A percentile compares a stretch with the other conserved stretches of the same genome.
Evolutionary conservation across 92 coral and sea anemone species (phyloP).

Genomic region (Palythoa caribaeorum): DNA sequence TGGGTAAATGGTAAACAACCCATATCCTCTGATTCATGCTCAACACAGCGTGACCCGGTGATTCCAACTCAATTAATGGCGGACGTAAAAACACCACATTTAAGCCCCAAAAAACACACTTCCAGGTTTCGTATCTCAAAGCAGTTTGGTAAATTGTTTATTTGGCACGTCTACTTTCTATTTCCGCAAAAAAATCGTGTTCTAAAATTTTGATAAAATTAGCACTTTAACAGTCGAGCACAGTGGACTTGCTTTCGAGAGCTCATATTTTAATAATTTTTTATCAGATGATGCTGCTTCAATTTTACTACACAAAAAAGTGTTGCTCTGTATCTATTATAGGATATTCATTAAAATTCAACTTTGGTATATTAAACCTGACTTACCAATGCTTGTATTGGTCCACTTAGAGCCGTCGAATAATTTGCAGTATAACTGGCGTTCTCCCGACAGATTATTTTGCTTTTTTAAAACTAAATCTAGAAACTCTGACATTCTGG

Average conservation of each 20-base stretch:
- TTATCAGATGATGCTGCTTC: background rate
- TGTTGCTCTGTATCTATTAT: background rate
- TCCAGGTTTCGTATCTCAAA: too few species aligned
- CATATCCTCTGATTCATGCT: too few species aligned
- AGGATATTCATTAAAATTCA: conserved; percentile 1
- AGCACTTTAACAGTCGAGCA: conserved; percentile 2
- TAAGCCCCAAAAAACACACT: too few species aligned
- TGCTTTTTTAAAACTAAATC: conserved; percentile 46
- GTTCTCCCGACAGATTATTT: conserved; percentile 52
- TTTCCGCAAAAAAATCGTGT: too few species aligned
- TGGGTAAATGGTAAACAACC: too few species aligned
- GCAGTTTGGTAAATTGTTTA: too few species aligned
- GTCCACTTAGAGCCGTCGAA: conserved; percentile 50
- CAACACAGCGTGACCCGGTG: too few species aligned
- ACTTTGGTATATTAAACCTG: background rate
- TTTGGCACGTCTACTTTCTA: too few species aligned
- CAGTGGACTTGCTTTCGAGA: conserved; percentile 1
- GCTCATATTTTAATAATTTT: background rate
- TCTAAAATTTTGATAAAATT: too few species aligned
- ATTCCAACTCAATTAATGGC: too few species aligned
- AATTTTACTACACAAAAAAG: background rate
- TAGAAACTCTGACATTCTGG: conserved; percentile 54
- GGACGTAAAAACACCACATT: too few species aligned
- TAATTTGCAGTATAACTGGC: conserved; percentile 45
- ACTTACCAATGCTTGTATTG: conserved; percentile 43